Conservation (phyloP, 2,797 vertebrate species). For the Oryzias dopingdopingensis region DNA sequence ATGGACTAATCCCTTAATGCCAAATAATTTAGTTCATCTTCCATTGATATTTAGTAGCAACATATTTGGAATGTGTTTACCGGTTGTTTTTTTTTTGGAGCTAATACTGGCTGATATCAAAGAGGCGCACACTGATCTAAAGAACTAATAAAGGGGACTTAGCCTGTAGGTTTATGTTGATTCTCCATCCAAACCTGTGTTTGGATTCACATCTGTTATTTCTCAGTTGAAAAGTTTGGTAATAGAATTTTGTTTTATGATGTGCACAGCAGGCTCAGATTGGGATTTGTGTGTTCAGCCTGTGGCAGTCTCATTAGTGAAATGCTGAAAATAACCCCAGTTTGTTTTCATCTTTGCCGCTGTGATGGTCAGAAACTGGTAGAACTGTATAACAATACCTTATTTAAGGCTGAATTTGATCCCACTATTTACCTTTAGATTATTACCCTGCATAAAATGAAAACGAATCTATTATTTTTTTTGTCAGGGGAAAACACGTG, state of each 20-base stretch:
- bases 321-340: slow-evolving; percentile 15
- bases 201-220: slow-evolving; percentile 22
- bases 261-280: too few relatives aligned
- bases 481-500: too few relatives aligned
- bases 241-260: slow-evolving; percentile 16
- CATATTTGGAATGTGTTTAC: slow-evolving; percentile 13
- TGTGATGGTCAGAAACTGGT: background rate
- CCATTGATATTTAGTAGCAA: slow-evolving; percentile 40
- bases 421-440: too few relatives aligned
- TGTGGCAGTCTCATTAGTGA: slow-evolving; percentile 30
- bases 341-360: background rate
- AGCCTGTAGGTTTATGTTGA: slow-evolving; percentile 6
- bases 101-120: slow-evolving; percentile 10
- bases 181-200: background rate
- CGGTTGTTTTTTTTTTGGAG: background rate
- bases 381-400: too few relatives aligned
- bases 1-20: slow-evolving; percentile 47
- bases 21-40: slow-evolving; percentile 42
- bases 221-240: slow-evolving; percentile 16
- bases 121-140: slow-evolving; percentile 8
- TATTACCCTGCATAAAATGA: too few relatives aligned
- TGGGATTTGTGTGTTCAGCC: background rate
- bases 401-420: too few relatives aligned
- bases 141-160: slow-evolving; percentile 1
- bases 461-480: too few relatives aligned